These are phyloP conservation scores for Meiosimyza decipiens DNA, from an alignment of 2,888 invertebrate species.

Conservation along the genomic window DNA sequence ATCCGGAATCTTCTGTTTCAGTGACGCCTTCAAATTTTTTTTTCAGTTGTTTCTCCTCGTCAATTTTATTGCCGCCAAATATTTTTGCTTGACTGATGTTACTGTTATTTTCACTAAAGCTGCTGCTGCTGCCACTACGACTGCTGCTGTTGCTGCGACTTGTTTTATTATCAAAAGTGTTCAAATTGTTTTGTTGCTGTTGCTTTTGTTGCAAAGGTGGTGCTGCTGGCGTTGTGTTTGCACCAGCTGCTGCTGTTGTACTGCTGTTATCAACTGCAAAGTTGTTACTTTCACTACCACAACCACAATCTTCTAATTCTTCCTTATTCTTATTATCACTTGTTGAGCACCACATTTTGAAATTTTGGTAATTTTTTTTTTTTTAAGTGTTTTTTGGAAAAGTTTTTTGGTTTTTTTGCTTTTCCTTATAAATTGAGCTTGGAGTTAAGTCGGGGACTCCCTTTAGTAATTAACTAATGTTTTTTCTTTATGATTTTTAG, in stretches of 20 bases:
- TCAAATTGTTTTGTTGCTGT: conserved; percentile 42
- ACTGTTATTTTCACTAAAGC: conserved; percentile 31
- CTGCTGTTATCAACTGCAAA: conserved; percentile 41
- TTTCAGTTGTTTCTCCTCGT: conserved; percentile 34
- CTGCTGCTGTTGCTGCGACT: conserved; percentile 28
- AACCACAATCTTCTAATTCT: conserved; percentile 55
- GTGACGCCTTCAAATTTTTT: conserved; percentile 46
- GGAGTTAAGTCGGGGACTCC: too few species aligned
- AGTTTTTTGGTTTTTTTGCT: conserved; percentile 31
- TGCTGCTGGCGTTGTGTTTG: conserved; percentile 41
- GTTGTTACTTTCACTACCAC: conserved; percentile 45
- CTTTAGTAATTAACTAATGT: background rate
- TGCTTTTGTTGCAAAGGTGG: conserved; percentile 43
- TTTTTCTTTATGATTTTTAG: conserved; percentile 44
- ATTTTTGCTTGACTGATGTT: conserved; percentile 37
- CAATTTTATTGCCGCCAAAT: conserved; percentile 49
- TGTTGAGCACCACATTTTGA: conserved; percentile 62
- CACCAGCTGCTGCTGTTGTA: conserved; percentile 47
- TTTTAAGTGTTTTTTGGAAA: conserved; percentile 33
- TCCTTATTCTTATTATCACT: conserved; percentile 57
- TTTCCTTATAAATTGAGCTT: background rate
- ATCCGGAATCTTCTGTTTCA: conserved; percentile 67
- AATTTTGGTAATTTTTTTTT: conserved; percentile 34
- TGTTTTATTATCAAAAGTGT: conserved; percentile 42
- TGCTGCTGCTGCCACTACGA: conserved; percentile 5